Evolutionary conservation across 2,888 invertebrate genomes (phyloP).

Genomic region (Hyles lineata): DNA sequence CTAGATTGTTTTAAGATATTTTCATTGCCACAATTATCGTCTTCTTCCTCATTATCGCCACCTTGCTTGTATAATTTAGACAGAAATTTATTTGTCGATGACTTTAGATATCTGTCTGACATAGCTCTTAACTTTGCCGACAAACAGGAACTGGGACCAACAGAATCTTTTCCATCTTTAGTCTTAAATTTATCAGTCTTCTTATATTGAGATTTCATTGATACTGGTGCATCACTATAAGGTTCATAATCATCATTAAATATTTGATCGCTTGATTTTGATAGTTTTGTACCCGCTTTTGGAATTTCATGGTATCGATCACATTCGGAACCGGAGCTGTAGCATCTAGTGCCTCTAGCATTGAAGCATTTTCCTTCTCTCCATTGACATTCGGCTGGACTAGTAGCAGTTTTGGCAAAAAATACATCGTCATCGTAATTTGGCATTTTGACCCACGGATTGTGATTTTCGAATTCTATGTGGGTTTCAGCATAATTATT

Average conservation of each 20-base stretch:
- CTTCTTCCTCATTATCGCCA: slow-evolving; percentile 66
- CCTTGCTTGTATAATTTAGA: slow-evolving; percentile 87
- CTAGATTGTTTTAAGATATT: slow-evolving; percentile 64
- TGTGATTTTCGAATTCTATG: slow-evolving; percentile 79
- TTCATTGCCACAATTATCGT: slow-evolving; percentile 58
- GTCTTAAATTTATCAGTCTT: slow-evolving; percentile 81
- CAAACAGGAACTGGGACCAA: slow-evolving; percentile 86
- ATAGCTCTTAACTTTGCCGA: slow-evolving; percentile 89
- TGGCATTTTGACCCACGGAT: slow-evolving; percentile 80
- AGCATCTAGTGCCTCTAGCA: slow-evolving; percentile 75
- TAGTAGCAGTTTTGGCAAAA: slow-evolving; percentile 67
- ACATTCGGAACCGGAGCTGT: slow-evolving; percentile 82
- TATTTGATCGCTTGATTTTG: slow-evolving; percentile 83
- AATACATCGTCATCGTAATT: slow-evolving; percentile 81
- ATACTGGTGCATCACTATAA: slow-evolving; percentile 62
- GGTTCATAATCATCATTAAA: slow-evolving; percentile 80
- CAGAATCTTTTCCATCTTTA: slow-evolving; percentile 77
- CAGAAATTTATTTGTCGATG: slow-evolving; percentile 88
- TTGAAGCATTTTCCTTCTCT: slow-evolving; percentile 73
- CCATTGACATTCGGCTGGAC: slow-evolving; percentile 72
- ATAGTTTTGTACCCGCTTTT: slow-evolving; percentile 75
- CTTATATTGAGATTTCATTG: slow-evolving; percentile 66
- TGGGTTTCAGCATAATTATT: slow-evolving; percentile 69
- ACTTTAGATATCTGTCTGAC: slow-evolving; percentile 89
- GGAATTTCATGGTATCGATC: slow-evolving; percentile 77